Evolutionary conservation across 2,888 invertebrate species (phyloP).

Genomic region (Agriotes lineatus): DNA sequence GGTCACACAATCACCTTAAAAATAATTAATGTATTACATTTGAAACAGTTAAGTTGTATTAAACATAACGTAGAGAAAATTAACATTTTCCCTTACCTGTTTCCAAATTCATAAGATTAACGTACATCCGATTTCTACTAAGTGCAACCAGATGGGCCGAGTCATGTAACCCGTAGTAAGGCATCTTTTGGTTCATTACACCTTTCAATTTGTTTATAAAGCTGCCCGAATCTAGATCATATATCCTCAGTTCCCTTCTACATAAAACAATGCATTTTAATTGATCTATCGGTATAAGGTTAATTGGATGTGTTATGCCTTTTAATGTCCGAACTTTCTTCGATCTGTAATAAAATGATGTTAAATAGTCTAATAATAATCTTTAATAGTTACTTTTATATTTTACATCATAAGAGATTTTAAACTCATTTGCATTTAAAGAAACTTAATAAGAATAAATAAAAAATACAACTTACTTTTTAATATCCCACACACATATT

Average conservation of each 20-base stretch:
- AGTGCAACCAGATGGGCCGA: conserved; percentile 83
- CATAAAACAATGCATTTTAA: conserved; percentile 84
- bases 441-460: no score
- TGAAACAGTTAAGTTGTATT: no score
- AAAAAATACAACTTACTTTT: no score
- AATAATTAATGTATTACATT: no score
- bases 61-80: no score
- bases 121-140: conserved; percentile 89
- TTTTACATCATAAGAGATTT: no score
- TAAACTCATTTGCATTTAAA: no score
- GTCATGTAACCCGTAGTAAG: conserved; percentile 88
- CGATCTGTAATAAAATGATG: conserved; percentile 65
- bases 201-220: conserved; percentile 82
- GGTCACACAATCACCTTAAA: conserved; percentile 80
- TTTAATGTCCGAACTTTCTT: conserved; percentile 77
- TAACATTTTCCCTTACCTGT: conserved; percentile 68
- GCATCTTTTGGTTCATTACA: conserved; percentile 95
- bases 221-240: conserved; percentile 82
- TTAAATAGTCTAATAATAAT: background rate
- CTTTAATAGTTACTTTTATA: no score
- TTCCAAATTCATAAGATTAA: conserved; percentile 87
- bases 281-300: conserved; percentile 82
- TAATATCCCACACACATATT: conserved; percentile 86
- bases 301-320: conserved; percentile 83
- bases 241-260: conserved; percentile 82